phyloP scores from a whole-genome alignment of 2,888 invertebrate species.

The Lochmaea crataegi region DNA sequence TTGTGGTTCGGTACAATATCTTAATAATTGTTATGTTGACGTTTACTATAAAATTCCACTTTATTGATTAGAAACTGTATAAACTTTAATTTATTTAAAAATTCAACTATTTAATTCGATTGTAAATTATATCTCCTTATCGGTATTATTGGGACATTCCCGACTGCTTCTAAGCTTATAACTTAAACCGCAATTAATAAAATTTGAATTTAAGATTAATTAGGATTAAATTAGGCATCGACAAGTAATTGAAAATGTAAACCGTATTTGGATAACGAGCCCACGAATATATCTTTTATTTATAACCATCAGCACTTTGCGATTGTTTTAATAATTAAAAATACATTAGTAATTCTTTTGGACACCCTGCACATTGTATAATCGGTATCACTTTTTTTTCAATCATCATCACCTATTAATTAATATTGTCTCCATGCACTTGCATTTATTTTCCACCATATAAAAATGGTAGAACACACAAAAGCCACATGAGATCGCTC shows the following conservation, averaged over 20 bases:
- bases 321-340: not conserved
- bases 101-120: not conserved
- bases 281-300: conserved; percentile 3
- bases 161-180: not conserved
- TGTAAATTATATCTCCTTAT: not conserved
- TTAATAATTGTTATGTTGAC: not conserved
- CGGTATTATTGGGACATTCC: conserved; percentile 5
- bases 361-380: no score
- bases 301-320: not conserved
- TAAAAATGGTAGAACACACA: conserved; percentile 29
- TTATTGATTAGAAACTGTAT: no score
- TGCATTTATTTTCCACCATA: not conserved
- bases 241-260: conserved; percentile 2
- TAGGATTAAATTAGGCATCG: not conserved
- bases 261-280: not conserved
- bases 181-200: conserved; percentile 1
- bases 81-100: not conserved
- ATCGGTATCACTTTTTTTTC: no score
- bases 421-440: not conserved
- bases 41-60: not conserved
- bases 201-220: conserved; percentile 14
- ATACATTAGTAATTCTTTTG: not conserved
- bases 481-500: conserved; percentile 31
- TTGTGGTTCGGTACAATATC: not conserved
- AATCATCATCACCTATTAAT: not conserved